These are phyloP conservation scores for Cydia amplana DNA, from an alignment of 1,140 invertebrate species.

Conservation along the genomic window DNA sequence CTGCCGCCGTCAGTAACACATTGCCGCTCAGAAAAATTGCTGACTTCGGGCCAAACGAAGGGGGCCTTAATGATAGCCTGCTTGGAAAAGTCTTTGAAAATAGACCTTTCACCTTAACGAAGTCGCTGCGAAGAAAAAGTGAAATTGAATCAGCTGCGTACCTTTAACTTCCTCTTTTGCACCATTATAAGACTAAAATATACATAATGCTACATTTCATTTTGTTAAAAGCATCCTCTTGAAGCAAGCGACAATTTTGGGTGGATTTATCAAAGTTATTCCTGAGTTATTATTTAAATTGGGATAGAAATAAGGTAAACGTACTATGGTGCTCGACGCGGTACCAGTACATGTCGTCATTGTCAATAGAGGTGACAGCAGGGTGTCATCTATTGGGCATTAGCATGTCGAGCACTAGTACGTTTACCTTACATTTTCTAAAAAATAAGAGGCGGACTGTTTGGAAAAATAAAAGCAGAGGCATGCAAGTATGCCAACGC, in stretches of 20 bases:
- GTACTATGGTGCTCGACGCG: too few relatives aligned
- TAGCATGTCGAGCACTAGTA: too few relatives aligned
- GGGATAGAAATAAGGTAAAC: too few relatives aligned
- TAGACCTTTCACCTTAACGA: conserved; percentile 15
- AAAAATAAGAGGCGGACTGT: too few relatives aligned
- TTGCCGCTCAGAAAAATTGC: background rate
- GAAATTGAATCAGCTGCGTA: conserved; percentile 28
- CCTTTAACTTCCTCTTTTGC: conserved; percentile 15
- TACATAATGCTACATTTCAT: conserved; percentile 16
- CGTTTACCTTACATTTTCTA: too few relatives aligned
- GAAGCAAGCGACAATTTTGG: background rate
- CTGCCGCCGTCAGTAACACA: background rate
- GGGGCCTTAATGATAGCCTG: background rate
- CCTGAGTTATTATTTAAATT: background rate
- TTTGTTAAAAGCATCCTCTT: conserved; percentile 1
- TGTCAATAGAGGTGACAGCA: too few relatives aligned
- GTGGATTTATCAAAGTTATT: too few relatives aligned
- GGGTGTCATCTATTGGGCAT: too few relatives aligned
- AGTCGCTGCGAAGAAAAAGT: conserved; percentile 14
- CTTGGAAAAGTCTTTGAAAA: background rate
- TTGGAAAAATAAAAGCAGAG: background rate
- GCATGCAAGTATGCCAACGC: background rate
- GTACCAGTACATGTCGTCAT: too few relatives aligned
- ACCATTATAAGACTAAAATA: background rate
- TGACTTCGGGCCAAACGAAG: background rate